These are phyloP conservation scores for Stegana nigrithorax DNA, from an alignment of 2,888 invertebrate genomes.

Conservation along the genomic window DNA sequence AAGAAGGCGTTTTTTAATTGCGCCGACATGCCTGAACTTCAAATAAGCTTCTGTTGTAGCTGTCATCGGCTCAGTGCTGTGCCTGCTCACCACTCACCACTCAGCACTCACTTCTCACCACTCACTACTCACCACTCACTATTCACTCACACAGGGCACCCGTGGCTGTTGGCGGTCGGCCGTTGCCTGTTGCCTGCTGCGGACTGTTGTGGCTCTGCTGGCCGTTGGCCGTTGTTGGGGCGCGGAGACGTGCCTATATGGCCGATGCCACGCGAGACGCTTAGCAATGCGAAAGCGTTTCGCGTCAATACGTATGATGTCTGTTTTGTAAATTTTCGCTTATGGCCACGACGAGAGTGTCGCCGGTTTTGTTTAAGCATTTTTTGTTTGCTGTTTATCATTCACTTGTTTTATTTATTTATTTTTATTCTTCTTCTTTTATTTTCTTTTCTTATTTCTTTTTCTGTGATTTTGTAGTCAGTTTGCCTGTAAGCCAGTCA, in stretches of 20 bases:
- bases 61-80: too few relatives aligned
- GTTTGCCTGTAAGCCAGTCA: background rate
- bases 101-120: too few relatives aligned
- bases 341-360: background rate
- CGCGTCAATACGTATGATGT: background rate
- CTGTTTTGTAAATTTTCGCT: slow-evolving; percentile 1
- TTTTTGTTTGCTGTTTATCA: background rate
- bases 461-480: background rate
- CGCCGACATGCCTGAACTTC: slow-evolving; percentile 62
- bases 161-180: background rate
- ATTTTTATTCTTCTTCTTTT: background rate
- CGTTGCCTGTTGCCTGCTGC: too few relatives aligned
- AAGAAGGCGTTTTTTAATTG: slow-evolving; percentile 66
- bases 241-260: slow-evolving; percentile 9
- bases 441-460: background rate
- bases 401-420: background rate
- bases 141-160: background rate
- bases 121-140: background rate
- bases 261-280: background rate
- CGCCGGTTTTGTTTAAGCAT: background rate
- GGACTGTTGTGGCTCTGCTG: too few relatives aligned
- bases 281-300: slow-evolving; percentile 1
- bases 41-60: slow-evolving; percentile 47
- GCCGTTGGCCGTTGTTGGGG: background rate
- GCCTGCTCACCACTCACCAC: too few relatives aligned